Evolutionary conservation across 2,797 vertebrate species (phyloP).

Genomic region (Odontamblyopus rebecca): DNA sequence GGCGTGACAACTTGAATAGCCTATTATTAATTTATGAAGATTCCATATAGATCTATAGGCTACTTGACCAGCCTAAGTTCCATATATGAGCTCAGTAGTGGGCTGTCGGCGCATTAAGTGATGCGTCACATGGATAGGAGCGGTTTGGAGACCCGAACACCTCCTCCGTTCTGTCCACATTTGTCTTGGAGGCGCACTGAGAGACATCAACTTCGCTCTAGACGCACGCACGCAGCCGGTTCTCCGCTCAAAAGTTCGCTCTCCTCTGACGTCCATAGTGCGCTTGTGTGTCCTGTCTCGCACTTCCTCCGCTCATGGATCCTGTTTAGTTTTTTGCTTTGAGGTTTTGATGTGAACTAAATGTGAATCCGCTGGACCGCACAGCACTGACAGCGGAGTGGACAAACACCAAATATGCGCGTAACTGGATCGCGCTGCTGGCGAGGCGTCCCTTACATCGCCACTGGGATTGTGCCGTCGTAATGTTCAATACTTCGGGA

Average conservation of each 20-base stretch:
- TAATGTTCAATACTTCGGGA: slow-evolving; percentile 82
- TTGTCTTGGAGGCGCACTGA: slow-evolving; percentile 16
- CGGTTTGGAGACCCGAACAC: slow-evolving; percentile 46
- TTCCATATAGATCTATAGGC: background rate
- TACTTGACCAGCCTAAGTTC: background rate
- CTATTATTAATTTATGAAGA: background rate
- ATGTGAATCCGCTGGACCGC: slow-evolving; percentile 41
- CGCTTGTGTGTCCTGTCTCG: background rate
- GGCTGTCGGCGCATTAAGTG: slow-evolving; percentile 29
- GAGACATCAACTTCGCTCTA: slow-evolving; percentile 9
- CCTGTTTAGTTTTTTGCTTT: slow-evolving; percentile 17
- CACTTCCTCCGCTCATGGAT: slow-evolving; percentile 14
- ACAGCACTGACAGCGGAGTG: slow-evolving; percentile 44
- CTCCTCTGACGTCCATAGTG: background rate
- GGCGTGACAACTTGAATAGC: background rate
- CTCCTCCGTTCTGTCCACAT: slow-evolving; percentile 26
- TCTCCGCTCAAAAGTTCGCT: slow-evolving; percentile 13
- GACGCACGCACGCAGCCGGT: slow-evolving; percentile 6
- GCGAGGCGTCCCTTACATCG: slow-evolving; percentile 72
- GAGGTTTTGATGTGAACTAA: slow-evolving; percentile 31
- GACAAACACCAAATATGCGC: slow-evolving; percentile 71
- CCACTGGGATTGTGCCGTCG: slow-evolving; percentile 56
- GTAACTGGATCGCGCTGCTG: slow-evolving; percentile 68
- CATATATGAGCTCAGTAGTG: background rate
- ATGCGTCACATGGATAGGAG: slow-evolving; percentile 61